Evolutionary conservation across 2,888 invertebrate species (phyloP).

Genomic region (Drosophila tripunctata): DNA sequence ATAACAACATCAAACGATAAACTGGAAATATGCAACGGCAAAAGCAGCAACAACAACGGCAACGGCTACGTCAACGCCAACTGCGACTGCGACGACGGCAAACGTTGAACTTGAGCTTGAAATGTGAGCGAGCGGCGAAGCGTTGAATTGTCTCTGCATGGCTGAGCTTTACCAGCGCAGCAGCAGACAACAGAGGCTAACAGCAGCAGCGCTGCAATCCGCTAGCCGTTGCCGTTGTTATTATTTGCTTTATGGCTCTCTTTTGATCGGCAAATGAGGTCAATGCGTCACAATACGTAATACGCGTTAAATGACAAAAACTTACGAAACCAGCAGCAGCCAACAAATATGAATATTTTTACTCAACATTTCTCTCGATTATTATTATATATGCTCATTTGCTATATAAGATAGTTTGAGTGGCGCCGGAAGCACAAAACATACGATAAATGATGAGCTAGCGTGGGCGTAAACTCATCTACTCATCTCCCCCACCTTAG

Average conservation of each 20-base stretch:
- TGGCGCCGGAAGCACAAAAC: conserved; percentile 76
- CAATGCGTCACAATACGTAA: conserved; percentile 66
- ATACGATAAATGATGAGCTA: conserved; percentile 61
- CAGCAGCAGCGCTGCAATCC: conserved; percentile 14
- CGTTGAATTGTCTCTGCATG: conserved; percentile 32
- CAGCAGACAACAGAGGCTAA: conserved; percentile 2
- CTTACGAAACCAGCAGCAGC: conserved; percentile 47
- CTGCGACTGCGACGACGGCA: conserved; percentile 10
- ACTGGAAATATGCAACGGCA: conserved; percentile 66
- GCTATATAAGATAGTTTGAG: conserved; percentile 20
- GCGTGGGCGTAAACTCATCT: conserved; percentile 32
- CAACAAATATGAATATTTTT: conserved; percentile 14
- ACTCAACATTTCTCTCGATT: conserved; percentile 17
- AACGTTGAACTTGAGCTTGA: conserved; percentile 77
- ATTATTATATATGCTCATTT: too few species aligned
- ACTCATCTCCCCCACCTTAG: background rate
- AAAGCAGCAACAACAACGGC: conserved; percentile 14
- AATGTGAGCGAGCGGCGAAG: conserved; percentile 55
- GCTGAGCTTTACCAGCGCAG: conserved; percentile 30
- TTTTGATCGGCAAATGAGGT: conserved; percentile 67
- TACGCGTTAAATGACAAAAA: conserved; percentile 62
- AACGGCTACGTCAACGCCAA: background rate
- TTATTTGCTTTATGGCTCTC: conserved; percentile 23
- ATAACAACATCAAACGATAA: conserved; percentile 65
- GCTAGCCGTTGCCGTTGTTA: background rate